Base-by-base conservation (phyloP, 2,113 vertebrate species). In the Ciconia boyciana region DNA sequence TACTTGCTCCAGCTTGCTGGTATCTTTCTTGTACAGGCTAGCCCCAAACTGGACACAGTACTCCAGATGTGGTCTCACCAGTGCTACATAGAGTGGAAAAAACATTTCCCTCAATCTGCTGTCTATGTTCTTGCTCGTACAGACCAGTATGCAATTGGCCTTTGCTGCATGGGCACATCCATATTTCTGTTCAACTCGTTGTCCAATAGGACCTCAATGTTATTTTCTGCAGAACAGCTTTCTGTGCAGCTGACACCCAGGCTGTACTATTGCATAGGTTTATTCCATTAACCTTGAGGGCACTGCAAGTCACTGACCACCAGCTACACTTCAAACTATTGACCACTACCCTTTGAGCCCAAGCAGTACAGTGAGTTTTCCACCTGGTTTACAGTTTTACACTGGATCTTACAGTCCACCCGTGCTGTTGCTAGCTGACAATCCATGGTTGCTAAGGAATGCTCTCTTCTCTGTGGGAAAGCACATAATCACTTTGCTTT, bases 391-490 rank as follows among this genome's bases (percentile, higher is more conserved):
- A 64, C 16, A 57, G 49, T 74, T 95, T 95, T 89, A 18, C 16
- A 61, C 46, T 70, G 54, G 13, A 72, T 62, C 60, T 74, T 91
- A 28, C 24, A 60, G 41, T 69, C 64, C 28, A 70, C 39, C 31
- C 36, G 49, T 83, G 26, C 46, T 77, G 76, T 89, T 93, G 72
- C 87, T 94, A 94, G 31, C 80, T 95, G 68, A 52, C 51, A 91
- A 70, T 70, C 36, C 20, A n/a, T 81, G 29, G 79, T 96, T 95
- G 80, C 72, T 87, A 89, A 87, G 68, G 83, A 94, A 95, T 91
- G 58, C 15, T 20, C 19, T 70, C 28, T 81, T 92, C 80, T 51
- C 80, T 74, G 64, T 87, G 25, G 49, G 83, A 94, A 87, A 87
- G 31, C 21, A 39, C 46, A 70, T 83, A 89, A 89, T 81, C 14